These are phyloP conservation scores for Nephotettix cincticeps DNA, from an alignment of 1,140 invertebrate species.

Conservation along the genomic window DNA sequence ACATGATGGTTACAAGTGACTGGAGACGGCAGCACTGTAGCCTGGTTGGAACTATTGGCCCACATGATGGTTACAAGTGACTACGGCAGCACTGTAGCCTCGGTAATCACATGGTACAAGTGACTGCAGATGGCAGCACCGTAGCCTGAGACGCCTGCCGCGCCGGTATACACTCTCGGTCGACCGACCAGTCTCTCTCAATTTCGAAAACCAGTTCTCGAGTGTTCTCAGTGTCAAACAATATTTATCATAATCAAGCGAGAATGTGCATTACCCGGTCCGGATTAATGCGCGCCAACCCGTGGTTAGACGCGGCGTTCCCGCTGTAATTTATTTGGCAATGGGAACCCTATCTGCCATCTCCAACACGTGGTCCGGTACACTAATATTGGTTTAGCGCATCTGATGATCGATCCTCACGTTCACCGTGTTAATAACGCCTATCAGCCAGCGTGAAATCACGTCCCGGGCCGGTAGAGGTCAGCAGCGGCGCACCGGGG, in stretches of 20 bases:
- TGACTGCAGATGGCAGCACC: too few species aligned
- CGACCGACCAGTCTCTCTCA: neutral
- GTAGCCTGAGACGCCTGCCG: too few species aligned
- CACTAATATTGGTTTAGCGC: constrained; percentile 9
- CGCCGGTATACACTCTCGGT: too few species aligned
- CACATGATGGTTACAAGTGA: too few species aligned
- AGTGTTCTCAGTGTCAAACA: neutral
- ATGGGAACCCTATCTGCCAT: constrained; percentile 6
- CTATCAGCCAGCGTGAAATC: constrained; percentile 1
- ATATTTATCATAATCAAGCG: constrained; percentile 5
- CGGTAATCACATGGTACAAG: too few species aligned
- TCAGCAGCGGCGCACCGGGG: neutral
- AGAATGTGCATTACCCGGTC: neutral
- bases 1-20: too few species aligned
- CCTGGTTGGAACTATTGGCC: too few species aligned
- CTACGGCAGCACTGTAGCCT: too few species aligned
- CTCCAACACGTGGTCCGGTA: neutral
- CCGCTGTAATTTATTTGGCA: constrained; percentile 9
- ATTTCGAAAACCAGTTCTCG: neutral
- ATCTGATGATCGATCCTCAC: constrained; percentile 2
- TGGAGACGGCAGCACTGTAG: too few species aligned
- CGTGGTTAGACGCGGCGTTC: neutral
- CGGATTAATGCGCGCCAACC: neutral
- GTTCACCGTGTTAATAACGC: constrained; percentile 9
- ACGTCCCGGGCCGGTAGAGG: neutral